phyloP scores from a whole-genome alignment of 2,888 invertebrate genomes.

The Aphelenchoides bicaudatus region DNA sequence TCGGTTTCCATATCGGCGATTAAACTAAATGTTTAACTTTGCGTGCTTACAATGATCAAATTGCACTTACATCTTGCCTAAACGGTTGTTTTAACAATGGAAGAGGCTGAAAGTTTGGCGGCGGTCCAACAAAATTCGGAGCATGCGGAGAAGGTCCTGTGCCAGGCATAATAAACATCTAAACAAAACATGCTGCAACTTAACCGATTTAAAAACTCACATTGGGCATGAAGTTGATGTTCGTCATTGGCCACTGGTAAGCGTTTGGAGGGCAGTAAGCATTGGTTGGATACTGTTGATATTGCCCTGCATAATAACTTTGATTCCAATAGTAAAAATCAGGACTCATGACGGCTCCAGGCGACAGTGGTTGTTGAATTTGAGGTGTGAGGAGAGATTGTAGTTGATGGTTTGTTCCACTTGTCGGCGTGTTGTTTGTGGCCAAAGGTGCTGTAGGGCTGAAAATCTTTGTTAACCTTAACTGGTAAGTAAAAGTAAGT shows the following conservation, averaged over 20 bases:
- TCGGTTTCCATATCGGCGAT: not conserved
- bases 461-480: too few relatives aligned
- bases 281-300: too few relatives aligned
- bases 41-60: not conserved
- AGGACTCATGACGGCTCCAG: too few relatives aligned
- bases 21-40: not conserved
- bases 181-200: not conserved
- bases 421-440: too few relatives aligned
- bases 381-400: too few relatives aligned
- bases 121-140: not conserved
- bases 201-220: not conserved
- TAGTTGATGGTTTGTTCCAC: too few relatives aligned
- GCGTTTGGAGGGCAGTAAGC: too few relatives aligned
- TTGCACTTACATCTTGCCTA: not conserved
- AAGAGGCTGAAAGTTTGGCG: not conserved
- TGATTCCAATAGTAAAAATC: too few relatives aligned
- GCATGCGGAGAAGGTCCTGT: not conserved
- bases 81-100: constrained; percentile 4
- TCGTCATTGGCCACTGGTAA: constrained; percentile 12
- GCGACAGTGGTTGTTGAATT: too few relatives aligned
- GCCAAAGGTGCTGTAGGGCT: too few relatives aligned
- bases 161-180: constrained; percentile 6
- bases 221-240: constrained; percentile 16
- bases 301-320: too few relatives aligned
- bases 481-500: too few relatives aligned